These are phyloP conservation scores for Cyclina sinensis DNA, from an alignment of 1,140 invertebrate species.

Conservation along the genomic window DNA sequence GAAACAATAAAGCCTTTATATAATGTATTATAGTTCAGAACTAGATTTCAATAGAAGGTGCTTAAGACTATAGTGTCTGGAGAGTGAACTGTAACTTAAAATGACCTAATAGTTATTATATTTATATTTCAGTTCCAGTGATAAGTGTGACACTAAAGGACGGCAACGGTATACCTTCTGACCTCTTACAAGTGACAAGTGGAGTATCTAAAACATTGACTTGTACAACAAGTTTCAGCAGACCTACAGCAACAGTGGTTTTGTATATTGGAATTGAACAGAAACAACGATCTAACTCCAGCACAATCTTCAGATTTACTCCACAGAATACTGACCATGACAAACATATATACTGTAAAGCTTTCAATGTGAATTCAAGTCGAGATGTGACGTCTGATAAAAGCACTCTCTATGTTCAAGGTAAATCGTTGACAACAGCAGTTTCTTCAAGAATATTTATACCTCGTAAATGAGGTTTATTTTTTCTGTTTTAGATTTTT, in stretches of 20 bases:
- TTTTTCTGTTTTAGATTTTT: too few relatives aligned
- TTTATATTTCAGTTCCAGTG: neutral
- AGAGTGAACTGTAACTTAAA: too few relatives aligned
- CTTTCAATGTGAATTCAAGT: neutral
- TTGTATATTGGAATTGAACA: neutral
- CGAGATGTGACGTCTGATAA: neutral
- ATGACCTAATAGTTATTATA: too few relatives aligned
- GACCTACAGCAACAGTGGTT: neutral
- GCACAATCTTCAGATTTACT: neutral
- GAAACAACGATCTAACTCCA: neutral
- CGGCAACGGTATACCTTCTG: neutral
- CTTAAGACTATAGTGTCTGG: too few relatives aligned
- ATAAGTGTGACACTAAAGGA: neutral
- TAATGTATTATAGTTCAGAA: too few relatives aligned
- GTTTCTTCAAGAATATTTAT: too few relatives aligned
- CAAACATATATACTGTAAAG: slow-evolving; percentile 10
- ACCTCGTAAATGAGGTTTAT: too few relatives aligned
- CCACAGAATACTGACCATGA: neutral
- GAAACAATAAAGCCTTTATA: too few relatives aligned
- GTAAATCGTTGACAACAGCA: too few relatives aligned
- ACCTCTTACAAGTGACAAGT: neutral
- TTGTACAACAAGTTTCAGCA: neutral
- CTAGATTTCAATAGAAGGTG: too few relatives aligned
- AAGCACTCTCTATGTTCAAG: neutral
- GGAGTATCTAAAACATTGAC: neutral